Evolutionary conservation across 2,113 vertebrate species (phyloP).

Genomic region (Rhinolophus ferrumequinum): DNA sequence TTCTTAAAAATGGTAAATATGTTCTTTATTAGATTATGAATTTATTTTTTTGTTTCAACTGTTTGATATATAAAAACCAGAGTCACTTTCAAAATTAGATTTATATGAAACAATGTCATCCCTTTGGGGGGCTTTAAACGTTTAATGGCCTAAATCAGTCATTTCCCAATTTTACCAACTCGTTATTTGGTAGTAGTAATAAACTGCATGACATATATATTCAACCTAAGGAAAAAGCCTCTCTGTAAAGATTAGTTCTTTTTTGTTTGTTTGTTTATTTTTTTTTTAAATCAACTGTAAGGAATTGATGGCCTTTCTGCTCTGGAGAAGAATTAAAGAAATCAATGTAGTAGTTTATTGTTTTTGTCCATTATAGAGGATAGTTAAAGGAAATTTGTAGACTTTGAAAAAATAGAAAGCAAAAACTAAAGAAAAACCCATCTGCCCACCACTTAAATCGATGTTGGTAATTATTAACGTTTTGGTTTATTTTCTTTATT

Average conservation of each 20-base stretch:
- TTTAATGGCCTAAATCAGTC: neutral
- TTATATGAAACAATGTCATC: neutral
- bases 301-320: neutral
- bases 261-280: no score
- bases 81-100: neutral
- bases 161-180: neutral
- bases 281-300: neutral
- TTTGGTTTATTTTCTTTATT: neutral
- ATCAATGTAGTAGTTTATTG: neutral
- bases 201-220: neutral
- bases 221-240: neutral
- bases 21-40: neutral
- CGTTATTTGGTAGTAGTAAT: neutral
- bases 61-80: neutral
- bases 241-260: no score
- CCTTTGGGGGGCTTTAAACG: neutral
- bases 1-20: conserved; percentile 75
- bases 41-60: neutral
- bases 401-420: neutral
- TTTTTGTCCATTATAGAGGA: neutral
- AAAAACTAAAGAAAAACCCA: neutral
- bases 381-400: neutral
- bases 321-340: neutral
- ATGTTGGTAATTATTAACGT: neutral
- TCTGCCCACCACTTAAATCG: neutral